Evolutionary conservation across 2,888 invertebrate species (phyloP), one percentile per base, ranked within the genome.

Genomic region (Megamerina dolium): DNA sequence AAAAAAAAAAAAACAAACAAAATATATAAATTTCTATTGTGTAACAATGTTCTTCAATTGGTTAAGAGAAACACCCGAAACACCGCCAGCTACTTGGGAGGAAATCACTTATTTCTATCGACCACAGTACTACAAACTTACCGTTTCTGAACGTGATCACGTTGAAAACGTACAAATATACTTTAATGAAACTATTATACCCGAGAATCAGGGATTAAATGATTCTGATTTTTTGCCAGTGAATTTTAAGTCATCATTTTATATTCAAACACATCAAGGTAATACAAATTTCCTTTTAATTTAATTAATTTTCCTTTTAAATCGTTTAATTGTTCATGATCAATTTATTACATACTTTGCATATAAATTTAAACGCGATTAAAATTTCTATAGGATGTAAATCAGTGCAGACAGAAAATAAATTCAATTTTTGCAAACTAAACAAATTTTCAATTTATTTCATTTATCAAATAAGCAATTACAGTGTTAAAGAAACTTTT

Each of bases 21-120:
- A 51, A 41, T 40, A 50, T 33, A 36, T 17, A 35, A 42, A 35
- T 35, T 43, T 32, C 23, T 30, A 48, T 43, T 42, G 37, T 36
- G 23, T n/a, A 42, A 49, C 47, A 45, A 68, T 70, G 66, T 63
- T 67, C 60, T 67, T 68, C 63, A 65, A 64, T 65, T 70, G 71
- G 70, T 52, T 62, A 50, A 44, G 57, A 44, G 63, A 65, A 48
- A 62, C 61, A 55, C 43, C 61, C 63, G 60, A 64, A 48, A 68
- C 72, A 58, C 69, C 70, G 50, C 71, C 73, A 64, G 75, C 74
- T 43, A 76, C 73, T 57, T 79, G 77, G 77, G 68, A 68, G 46
- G 73, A 74, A 49, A 63, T 62, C 51, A 64, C 70, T 51, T 63
- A 63, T 53, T 69, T 65, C 43, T 73, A 69, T 59, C 68, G 64